Conservation (phyloP, 2,888 invertebrate genomes). For the Nymphalis urticae region DNA sequence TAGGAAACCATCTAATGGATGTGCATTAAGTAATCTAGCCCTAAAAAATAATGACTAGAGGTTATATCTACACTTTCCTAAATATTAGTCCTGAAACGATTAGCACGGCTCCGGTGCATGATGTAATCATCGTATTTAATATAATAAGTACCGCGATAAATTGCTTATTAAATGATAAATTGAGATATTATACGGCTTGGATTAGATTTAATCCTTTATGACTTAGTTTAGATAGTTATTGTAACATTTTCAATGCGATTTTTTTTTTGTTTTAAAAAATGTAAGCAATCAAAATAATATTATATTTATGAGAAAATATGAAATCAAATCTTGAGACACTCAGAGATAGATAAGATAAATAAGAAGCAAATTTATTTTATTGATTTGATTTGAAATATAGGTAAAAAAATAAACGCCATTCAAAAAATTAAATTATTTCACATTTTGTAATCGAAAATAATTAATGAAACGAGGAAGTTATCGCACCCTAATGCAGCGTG, state of each 20-base stretch:
- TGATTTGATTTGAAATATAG: too few relatives aligned
- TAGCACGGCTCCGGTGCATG: slow-evolving; percentile 21
- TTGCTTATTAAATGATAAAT: slow-evolving; percentile 25
- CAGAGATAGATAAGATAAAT: too few relatives aligned
- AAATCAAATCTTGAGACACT: too few relatives aligned
- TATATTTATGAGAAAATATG: neutral
- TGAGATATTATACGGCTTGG: slow-evolving; percentile 15
- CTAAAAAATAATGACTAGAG: too few relatives aligned
- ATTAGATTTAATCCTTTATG: slow-evolving; percentile 23
- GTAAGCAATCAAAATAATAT: neutral
- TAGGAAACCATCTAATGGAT: too few relatives aligned
- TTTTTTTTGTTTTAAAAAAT: too few relatives aligned
- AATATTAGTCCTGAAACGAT: neutral
- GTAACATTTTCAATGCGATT: neutral
- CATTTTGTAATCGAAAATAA: too few relatives aligned
- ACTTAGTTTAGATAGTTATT: slow-evolving; percentile 17
- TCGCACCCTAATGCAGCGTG: slow-evolving; percentile 43
- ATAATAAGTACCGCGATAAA: slow-evolving; percentile 17
- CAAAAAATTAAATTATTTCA: too few relatives aligned
- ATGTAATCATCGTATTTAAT: slow-evolving; percentile 16
- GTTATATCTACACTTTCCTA: too few relatives aligned
- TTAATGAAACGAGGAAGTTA: neutral
- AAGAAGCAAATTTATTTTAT: too few relatives aligned
- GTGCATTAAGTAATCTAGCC: too few relatives aligned
- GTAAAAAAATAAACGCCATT: too few relatives aligned